phyloP scores from a whole-genome alignment of 2,797 vertebrate species.

The Catamblyrhynchus diadema region DNA sequence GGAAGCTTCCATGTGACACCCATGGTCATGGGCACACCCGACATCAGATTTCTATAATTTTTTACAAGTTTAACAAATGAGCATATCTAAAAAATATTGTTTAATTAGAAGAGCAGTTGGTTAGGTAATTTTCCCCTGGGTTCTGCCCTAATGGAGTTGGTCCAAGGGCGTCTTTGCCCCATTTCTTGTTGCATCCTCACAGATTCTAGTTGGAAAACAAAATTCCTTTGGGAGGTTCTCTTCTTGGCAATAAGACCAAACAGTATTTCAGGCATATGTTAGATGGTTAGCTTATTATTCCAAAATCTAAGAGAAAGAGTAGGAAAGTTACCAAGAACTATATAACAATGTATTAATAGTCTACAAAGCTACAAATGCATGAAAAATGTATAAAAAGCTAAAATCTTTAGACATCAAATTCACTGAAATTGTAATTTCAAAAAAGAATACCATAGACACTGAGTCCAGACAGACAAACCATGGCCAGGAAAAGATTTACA shows the following conservation, averaged over 20 bases:
- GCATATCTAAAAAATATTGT: background rate
- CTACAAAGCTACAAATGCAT: background rate
- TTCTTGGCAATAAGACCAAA: background rate
- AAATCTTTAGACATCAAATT: background rate
- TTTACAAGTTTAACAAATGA: background rate
- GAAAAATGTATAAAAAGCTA: background rate
- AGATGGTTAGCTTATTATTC: background rate
- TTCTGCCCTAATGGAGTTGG: background rate
- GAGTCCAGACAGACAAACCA: background rate
- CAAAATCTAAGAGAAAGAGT: background rate
- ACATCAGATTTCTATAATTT: background rate
- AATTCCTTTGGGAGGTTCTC: background rate
- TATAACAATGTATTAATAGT: background rate
- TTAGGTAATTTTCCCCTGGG: rapidly evolving
- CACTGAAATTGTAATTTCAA: background rate
- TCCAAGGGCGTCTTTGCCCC: background rate
- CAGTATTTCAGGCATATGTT: background rate
- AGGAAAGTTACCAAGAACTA: background rate
- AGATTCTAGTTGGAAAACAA: background rate
- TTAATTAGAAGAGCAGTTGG: background rate
- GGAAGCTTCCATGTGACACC: background rate
- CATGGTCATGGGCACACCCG: too few relatives aligned
- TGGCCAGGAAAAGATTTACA: background rate
- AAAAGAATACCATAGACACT: background rate
- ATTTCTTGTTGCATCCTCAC: background rate